Evolutionary conservation across 2,113 vertebrate genomes (phyloP).

Genomic region (Cyanistes caeruleus): DNA sequence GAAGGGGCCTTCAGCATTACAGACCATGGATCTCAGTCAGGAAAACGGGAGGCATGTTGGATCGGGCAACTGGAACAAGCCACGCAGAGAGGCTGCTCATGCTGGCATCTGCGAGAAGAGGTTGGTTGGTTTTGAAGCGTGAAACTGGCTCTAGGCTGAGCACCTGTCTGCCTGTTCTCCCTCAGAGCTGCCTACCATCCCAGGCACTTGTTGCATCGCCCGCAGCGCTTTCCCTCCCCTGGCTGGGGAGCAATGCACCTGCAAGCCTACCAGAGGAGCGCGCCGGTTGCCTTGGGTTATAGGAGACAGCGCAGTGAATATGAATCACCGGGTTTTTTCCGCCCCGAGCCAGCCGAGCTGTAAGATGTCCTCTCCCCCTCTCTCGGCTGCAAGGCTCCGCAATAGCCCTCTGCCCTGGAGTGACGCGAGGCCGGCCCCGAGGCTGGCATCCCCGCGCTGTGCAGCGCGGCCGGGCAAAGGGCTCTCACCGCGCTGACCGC

Average conservation of each 20-base stretch:
- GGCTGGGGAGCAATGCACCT: not conserved
- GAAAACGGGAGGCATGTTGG: not conserved
- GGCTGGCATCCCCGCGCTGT: accelerated
- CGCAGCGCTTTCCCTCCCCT: not conserved
- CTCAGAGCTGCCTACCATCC: not conserved
- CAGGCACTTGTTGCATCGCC: not conserved
- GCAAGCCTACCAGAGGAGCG: not conserved
- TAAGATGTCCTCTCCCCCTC: not conserved
- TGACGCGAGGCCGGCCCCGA: not conserved
- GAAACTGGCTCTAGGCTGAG: not conserved
- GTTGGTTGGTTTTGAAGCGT: accelerated
- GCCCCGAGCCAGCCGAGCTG: not conserved
- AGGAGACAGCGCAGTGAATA: not conserved
- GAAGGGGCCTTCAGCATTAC: not conserved
- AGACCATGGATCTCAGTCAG: not conserved
- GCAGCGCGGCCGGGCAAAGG: not conserved
- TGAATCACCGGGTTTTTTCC: not conserved
- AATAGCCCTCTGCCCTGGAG: not conserved
- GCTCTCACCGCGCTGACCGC: not conserved
- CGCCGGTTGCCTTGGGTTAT: accelerated
- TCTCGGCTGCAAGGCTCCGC: not conserved
- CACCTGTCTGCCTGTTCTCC: not conserved
- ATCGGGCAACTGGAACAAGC: not conserved
- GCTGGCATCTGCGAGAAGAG: not conserved
- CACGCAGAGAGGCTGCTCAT: not conserved